Percentiles rank a stretch among this genome's conserved stretches.
Conservation (phyloP, 1,140 invertebrate species). For the Lethrus apterus region DNA sequence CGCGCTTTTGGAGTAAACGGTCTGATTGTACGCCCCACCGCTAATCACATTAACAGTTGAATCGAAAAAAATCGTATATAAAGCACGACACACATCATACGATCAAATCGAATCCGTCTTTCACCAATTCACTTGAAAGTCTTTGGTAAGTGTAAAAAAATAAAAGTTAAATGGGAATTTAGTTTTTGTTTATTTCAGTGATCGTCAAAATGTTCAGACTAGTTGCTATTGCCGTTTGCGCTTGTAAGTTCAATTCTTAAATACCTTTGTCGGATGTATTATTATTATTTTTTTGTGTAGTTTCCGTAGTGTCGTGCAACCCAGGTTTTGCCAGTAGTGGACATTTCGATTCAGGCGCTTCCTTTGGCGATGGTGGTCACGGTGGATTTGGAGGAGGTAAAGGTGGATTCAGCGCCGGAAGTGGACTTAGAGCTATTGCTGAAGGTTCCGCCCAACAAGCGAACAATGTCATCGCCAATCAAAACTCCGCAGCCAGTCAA, state of each 20-base stretch:
- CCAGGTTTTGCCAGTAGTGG: not conserved
- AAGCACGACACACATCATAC: too few species aligned
- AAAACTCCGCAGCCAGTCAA: constrained; percentile 7
- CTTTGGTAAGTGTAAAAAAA: too few species aligned
- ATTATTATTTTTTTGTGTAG: not conserved
- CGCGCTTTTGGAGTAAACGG: too few species aligned
- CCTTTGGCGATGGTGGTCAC: constrained; percentile 9
- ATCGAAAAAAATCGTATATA: too few species aligned
- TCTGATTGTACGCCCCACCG: too few species aligned
- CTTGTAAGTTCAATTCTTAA: constrained; percentile 10
- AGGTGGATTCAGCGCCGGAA: constrained; percentile 10
- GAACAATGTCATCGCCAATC: constrained; percentile 9
- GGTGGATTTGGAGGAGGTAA: constrained; percentile 6
- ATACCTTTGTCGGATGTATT: not conserved
- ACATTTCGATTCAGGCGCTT: constrained; percentile 2
- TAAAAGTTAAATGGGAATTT: too few species aligned
- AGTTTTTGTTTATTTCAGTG: too few species aligned
- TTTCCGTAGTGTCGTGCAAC: constrained; percentile 1
- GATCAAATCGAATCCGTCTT: too few species aligned
- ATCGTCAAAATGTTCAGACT: constrained; percentile 8
- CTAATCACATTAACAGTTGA: too few species aligned
- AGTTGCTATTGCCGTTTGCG: constrained; percentile 7
- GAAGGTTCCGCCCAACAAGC: constrained; percentile 12
- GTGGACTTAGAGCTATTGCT: constrained; percentile 10
- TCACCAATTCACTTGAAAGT: too few species aligned